These are phyloP conservation scores for Chaetodon trifascialis DNA, from an alignment of 2,113 vertebrate genomes.

Conservation along the genomic window DNA sequence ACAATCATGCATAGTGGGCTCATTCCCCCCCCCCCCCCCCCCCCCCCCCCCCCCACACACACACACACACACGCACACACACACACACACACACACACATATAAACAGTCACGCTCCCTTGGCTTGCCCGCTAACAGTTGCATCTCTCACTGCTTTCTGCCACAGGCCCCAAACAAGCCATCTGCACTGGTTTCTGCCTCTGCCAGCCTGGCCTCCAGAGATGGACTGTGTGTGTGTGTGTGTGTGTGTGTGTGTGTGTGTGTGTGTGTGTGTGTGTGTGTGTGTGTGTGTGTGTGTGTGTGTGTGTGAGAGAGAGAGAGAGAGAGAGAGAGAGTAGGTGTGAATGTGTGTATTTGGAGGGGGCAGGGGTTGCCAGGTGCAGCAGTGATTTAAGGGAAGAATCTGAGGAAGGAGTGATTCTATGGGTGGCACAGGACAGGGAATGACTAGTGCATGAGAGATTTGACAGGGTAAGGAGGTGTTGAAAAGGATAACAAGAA, in stretches of 20 bases:
- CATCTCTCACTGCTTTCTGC: conserved; percentile 65
- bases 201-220: conserved; percentile 66
- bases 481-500: not conserved
- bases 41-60: no score
- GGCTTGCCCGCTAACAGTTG: conserved; percentile 49
- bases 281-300: not conserved
- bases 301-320: no score
- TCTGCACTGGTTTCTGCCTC: conserved; percentile 64
- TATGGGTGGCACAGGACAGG: not conserved
- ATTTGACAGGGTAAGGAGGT: not conserved
- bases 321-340: no score
- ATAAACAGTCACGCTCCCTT: conserved; percentile 14
- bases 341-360: not conserved
- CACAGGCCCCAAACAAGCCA: conserved; percentile 73
- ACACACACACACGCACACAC: not conserved
- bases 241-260: conserved; percentile 1
- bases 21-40: no score
- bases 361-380: conserved; percentile 36
- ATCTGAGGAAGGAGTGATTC: conserved; percentile 30
- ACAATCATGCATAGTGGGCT: not conserved
- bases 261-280: conserved; percentile 14
- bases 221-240: conserved; percentile 35
- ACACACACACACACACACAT: not conserved
- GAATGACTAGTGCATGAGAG: not conserved
- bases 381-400: conserved; percentile 37